A percentile compares a stretch with the other conserved stretches of the same genome.
Conservation (phyloP, 2,797 vertebrate species). For the Delichon dasypus region DNA sequence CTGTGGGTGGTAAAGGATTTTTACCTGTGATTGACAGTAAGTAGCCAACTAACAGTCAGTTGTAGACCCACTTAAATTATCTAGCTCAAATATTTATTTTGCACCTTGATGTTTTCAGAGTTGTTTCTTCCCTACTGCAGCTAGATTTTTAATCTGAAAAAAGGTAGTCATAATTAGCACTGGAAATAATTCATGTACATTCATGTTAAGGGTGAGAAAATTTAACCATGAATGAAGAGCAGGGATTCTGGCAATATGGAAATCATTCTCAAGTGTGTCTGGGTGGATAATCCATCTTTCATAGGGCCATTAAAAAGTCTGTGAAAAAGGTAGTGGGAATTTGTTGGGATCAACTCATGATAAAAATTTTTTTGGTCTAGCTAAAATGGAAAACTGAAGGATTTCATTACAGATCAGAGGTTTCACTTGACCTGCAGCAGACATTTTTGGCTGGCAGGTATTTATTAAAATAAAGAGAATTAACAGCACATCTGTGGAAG, state of each 20-base stretch:
- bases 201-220: background rate
- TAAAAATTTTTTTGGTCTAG: background rate
- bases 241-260: background rate
- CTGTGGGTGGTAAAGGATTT: background rate
- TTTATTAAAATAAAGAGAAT: conserved; percentile 20
- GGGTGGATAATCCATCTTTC: background rate
- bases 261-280: background rate
- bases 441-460: background rate
- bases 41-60: background rate
- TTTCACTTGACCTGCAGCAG: background rate
- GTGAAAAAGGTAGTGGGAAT: background rate
- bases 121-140: background rate
- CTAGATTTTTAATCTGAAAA: background rate
- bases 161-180: background rate
- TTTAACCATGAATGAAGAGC: background rate
- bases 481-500: background rate
- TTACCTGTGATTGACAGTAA: background rate
- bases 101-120: background rate
- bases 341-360: background rate
- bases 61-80: background rate
- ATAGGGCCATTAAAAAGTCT: background rate
- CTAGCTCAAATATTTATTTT: background rate
- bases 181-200: background rate
- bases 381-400: background rate
- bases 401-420: background rate